Evolutionary conservation across 2,113 vertebrate genomes (phyloP), one percentile per base, ranked within the genome.

Genomic region (Microcebus lehilahytsara): DNA sequence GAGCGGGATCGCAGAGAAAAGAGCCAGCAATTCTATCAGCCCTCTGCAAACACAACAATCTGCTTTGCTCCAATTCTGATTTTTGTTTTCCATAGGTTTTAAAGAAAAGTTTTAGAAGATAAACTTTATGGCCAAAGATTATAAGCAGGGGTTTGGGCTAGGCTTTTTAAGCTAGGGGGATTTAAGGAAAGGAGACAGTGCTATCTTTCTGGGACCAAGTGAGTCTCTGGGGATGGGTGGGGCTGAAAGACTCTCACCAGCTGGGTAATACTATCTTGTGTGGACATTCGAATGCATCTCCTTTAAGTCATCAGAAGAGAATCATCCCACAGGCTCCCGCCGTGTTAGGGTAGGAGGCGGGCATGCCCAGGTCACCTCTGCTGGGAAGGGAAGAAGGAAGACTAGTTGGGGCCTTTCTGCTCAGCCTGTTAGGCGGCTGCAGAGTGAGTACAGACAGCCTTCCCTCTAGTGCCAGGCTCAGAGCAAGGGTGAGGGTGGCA

Each of bases 181-280:
- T 96, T 98, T 97, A 96, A 92, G 92, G 66, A 85, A 53, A 96
- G 90, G 94, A 96, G 96, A 96, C 94, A 93, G 74, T 40, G 22
- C 88, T 97, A 96, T 97, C 97, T 97, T 90, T 95, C 84, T 92
- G 95, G 92, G 84, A 96, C 25, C 25, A 14, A 58, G 78, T 27
- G 49, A 93, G 80, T 87, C 93, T 95, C 93, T n/a, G 32, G 77
- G 72, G 92, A 16, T 49, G 60, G 75, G 94, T 91, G 85, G 96
- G 53, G 71, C 32, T 74, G 37, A 69, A 79, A 74, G 58, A 58
- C 42, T 75, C 78, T 71, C 13, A 3, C 67, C 42, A 69, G 79
- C 92, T 78, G 60, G 75, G 77, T 71, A 37, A 88, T n/a, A 16
- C 69, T 72, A 92, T 67, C 32, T 37, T 56, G 51, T 20, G 46